These are phyloP conservation scores for Scelioninae gen. 1 DNA, from an alignment of 2,888 invertebrate genomes.

Conservation along the genomic window DNA sequence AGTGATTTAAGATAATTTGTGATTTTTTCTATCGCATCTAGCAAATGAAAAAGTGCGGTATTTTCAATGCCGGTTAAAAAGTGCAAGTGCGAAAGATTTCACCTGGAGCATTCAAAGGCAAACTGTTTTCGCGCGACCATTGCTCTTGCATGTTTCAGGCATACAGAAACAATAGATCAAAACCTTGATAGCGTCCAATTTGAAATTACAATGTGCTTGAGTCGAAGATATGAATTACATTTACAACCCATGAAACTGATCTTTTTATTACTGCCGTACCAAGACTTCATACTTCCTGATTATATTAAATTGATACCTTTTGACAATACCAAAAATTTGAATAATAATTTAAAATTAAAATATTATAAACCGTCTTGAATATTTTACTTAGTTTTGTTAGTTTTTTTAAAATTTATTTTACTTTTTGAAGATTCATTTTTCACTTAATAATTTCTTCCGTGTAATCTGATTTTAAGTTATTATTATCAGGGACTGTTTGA, in stretches of 20 bases:
- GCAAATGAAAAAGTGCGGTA: background rate
- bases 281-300: conserved; percentile 27
- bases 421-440: too few species aligned
- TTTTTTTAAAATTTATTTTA: too few species aligned
- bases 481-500: too few species aligned
- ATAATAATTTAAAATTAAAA: too few species aligned
- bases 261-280: conserved; percentile 24
- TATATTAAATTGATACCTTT: conserved; percentile 27
- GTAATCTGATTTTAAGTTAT: too few species aligned
- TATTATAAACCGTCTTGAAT: too few species aligned
- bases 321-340: too few species aligned
- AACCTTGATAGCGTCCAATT: conserved; percentile 24
- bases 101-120: conserved; percentile 23
- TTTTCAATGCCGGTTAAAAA: conserved; percentile 20
- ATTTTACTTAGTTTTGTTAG: too few species aligned
- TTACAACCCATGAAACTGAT: conserved; percentile 37
- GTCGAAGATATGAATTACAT: conserved; percentile 23
- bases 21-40: conserved; percentile 11
- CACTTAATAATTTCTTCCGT: too few species aligned
- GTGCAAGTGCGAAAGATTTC: conserved; percentile 47
- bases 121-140: conserved; percentile 10
- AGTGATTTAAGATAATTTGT: conserved; percentile 25
- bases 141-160: conserved; percentile 16
- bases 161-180: conserved; percentile 42
- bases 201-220: conserved; percentile 30